Evolutionary conservation across 2,797 vertebrate species (phyloP).

Genomic region (Agapornis canus): DNA sequence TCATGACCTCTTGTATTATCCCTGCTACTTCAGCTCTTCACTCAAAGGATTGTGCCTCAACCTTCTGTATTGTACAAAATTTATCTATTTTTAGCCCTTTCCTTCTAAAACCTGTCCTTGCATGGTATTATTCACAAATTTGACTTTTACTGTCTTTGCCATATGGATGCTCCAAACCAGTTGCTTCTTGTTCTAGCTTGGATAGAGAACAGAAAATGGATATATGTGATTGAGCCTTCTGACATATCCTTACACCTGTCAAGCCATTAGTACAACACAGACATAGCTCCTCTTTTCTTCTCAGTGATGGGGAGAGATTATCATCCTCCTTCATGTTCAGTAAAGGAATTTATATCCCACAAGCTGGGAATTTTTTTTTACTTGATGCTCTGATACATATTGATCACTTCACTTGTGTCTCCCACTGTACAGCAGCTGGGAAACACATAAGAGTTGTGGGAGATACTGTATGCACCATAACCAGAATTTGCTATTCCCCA

Average conservation of each 20-base stretch:
- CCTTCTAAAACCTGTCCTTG: not conserved
- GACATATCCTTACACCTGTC: not conserved
- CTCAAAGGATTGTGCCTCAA: not conserved
- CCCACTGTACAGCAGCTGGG: not conserved
- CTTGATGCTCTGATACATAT: not conserved
- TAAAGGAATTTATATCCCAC: accelerated
- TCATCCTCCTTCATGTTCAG: not conserved
- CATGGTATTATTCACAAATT: not conserved
- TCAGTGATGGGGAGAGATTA: not conserved
- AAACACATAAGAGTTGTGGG: not conserved
- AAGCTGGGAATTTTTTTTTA: not conserved
- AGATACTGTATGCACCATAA: not conserved
- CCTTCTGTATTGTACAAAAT: not conserved
- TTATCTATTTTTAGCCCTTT: constrained; percentile 44
- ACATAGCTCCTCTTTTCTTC: not conserved
- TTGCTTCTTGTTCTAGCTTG: not conserved
- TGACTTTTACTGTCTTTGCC: not conserved
- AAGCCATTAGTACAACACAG: not conserved
- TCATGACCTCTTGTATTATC: constrained; percentile 6
- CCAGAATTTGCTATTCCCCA: not conserved
- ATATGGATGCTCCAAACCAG: not conserved
- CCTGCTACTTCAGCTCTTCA: constrained; percentile 16
- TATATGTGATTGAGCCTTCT: not conserved
- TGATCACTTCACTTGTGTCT: not conserved
- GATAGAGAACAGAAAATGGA: not conserved